Conservation (phyloP, 23 tunicate species). For the Aplidium turbinatum region DNA sequence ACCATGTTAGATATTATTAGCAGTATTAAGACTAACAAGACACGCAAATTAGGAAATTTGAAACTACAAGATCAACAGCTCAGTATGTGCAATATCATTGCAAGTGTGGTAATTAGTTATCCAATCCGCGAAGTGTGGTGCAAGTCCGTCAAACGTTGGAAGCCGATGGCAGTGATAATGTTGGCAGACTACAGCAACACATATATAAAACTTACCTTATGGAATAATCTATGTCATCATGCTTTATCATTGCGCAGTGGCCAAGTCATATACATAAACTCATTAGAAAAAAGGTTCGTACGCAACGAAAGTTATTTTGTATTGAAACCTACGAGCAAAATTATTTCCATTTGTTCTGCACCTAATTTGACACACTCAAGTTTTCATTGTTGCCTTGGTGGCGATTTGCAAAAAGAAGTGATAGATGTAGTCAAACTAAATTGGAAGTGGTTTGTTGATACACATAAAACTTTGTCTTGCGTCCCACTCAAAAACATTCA, state of each 20-base stretch:
- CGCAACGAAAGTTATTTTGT: background rate
- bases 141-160: conserved; percentile 25
- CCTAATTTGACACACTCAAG: too few species aligned
- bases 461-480: background rate
- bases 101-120: conserved; percentile 19
- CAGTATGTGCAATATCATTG: conserved; percentile 6
- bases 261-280: conserved; percentile 8
- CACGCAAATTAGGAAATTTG: too few species aligned
- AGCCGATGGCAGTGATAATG: conserved; percentile 9
- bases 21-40: too few species aligned
- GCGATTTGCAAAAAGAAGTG: background rate
- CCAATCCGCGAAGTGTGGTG: conserved; percentile 53
- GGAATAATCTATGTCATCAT: conserved; percentile 38
- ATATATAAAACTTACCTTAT: conserved; percentile 5
- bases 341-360: conserved; percentile 6
- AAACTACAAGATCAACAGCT: background rate
- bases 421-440: background rate
- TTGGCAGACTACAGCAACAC: conserved; percentile 14
- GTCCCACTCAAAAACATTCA: background rate
- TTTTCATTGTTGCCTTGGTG: too few species aligned
- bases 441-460: conserved; percentile 4
- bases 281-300: background rate
- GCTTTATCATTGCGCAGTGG: conserved; percentile 29
- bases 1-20: too few species aligned
- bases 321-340: conserved; percentile 4